phyloP scores from a whole-genome alignment of 2,888 invertebrate genomes.

The Tachina lurida region DNA sequence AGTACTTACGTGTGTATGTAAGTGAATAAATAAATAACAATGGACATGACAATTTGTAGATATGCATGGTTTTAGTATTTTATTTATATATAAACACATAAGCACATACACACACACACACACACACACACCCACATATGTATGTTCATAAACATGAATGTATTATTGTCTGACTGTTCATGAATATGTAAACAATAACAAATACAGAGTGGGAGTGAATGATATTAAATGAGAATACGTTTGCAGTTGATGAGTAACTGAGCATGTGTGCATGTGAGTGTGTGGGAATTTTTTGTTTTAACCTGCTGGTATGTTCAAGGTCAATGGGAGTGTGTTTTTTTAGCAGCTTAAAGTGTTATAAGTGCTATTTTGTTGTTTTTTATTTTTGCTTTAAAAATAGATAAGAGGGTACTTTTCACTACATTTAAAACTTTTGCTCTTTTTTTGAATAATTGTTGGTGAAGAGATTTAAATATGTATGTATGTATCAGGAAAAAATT shows the following conservation, averaged over 20 bases:
- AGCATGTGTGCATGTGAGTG: neutral
- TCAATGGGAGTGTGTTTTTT: slow-evolving; percentile 31
- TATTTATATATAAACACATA: neutral
- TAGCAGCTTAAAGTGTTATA: slow-evolving; percentile 1
- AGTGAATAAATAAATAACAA: neutral
- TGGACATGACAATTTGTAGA: neutral
- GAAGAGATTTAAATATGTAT: too few relatives aligned
- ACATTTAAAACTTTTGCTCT: too few relatives aligned
- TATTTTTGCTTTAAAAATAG: too few relatives aligned
- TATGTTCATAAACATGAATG: neutral
- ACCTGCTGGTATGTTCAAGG: slow-evolving; percentile 32
- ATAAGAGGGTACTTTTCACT: too few relatives aligned
- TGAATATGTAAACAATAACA: slow-evolving; percentile 8
- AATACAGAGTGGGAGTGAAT: neutral
- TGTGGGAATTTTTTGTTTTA: neutral
- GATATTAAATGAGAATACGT: slow-evolving; percentile 1
- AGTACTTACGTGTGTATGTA: neutral
- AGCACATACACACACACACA: neutral
- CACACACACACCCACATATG: neutral
- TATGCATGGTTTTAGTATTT: neutral
- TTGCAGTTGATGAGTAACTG: neutral
- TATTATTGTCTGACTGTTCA: neutral
- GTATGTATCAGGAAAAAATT: too few relatives aligned
- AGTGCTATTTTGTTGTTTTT: neutral
- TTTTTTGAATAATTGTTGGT: too few relatives aligned